A percentile compares a stretch with the other conserved stretches of the same genome.
These are phyloP conservation scores for Phalacrocorax carbo DNA, from an alignment of 2,113 vertebrate species.

Conservation along the genomic window DNA sequence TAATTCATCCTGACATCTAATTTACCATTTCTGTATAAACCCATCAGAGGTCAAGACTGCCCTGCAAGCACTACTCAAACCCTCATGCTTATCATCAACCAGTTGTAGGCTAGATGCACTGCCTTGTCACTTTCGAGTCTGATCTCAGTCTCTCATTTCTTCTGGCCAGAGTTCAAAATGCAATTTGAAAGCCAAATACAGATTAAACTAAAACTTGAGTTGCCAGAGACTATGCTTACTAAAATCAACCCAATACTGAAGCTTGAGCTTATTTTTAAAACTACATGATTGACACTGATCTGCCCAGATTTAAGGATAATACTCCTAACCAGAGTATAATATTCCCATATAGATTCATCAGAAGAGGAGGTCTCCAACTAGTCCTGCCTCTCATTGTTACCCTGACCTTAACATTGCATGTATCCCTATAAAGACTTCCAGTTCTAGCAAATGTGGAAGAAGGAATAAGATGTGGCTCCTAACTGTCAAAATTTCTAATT, in stretches of 20 bases:
- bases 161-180: neutral
- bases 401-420: neutral
- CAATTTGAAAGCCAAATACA: conserved; percentile 4
- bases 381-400: neutral
- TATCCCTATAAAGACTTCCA: neutral
- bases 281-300: neutral
- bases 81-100: rapidly evolving
- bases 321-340: neutral
- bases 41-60: neutral
- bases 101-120: neutral
- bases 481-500: neutral
- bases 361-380: neutral
- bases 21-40: neutral
- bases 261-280: neutral
- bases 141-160: neutral
- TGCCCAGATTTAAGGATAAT: neutral
- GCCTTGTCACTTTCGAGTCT: neutral
- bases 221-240: neutral
- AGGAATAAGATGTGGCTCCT: neutral
- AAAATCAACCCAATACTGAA: neutral
- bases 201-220: neutral
- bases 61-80: neutral
- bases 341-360: neutral
- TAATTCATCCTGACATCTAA: neutral
- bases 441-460: neutral